Evolutionary conservation across 2,888 invertebrate genomes (phyloP).

Genomic region (Cheilosia variabilis): DNA sequence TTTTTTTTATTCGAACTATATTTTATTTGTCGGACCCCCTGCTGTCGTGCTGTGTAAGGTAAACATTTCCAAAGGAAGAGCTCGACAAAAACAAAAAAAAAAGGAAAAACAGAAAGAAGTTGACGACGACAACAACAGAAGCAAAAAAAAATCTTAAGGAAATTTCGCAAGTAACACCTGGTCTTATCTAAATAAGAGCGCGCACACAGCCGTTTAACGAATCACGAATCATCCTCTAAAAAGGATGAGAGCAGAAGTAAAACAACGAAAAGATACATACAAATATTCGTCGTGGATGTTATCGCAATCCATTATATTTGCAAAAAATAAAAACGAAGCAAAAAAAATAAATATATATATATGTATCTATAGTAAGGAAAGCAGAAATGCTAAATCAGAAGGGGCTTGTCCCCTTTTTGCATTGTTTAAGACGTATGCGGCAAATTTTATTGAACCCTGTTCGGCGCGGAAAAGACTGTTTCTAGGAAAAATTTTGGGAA

Average conservation of each 20-base stretch:
- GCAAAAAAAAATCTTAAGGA: slow-evolving; percentile 42
- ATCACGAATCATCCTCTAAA: slow-evolving; percentile 59
- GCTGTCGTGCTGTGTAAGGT: slow-evolving; percentile 58
- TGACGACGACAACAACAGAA: slow-evolving; percentile 11
- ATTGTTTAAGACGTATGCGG: slow-evolving; percentile 70
- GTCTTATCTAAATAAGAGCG: slow-evolving; percentile 74
- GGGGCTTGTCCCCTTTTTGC: slow-evolving; percentile 67
- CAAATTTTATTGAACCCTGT: slow-evolving; percentile 68
- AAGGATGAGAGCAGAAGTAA: slow-evolving; percentile 24
- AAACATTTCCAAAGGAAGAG: slow-evolving; percentile 32
- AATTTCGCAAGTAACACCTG: slow-evolving; percentile 73
- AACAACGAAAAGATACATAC: slow-evolving; percentile 43
- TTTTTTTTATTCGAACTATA: slow-evolving; percentile 30
- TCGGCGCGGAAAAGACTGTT: slow-evolving; percentile 53
- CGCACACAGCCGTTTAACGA: slow-evolving; percentile 66
- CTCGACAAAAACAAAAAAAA: slow-evolving; percentile 8
- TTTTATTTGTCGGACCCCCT: slow-evolving; percentile 55
- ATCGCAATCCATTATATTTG: slow-evolving; percentile 70
- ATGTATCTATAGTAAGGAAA: slow-evolving; percentile 22
- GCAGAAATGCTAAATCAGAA: slow-evolving; percentile 70
- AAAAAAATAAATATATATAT: background rate
- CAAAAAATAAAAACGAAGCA: slow-evolving; percentile 26
- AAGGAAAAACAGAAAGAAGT: slow-evolving; percentile 14
- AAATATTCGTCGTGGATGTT: slow-evolving; percentile 68
- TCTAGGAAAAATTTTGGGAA: slow-evolving; percentile 72